Base-by-base conservation (phyloP, 2,797 vertebrate species). In the Somateria mollissima region DNA sequence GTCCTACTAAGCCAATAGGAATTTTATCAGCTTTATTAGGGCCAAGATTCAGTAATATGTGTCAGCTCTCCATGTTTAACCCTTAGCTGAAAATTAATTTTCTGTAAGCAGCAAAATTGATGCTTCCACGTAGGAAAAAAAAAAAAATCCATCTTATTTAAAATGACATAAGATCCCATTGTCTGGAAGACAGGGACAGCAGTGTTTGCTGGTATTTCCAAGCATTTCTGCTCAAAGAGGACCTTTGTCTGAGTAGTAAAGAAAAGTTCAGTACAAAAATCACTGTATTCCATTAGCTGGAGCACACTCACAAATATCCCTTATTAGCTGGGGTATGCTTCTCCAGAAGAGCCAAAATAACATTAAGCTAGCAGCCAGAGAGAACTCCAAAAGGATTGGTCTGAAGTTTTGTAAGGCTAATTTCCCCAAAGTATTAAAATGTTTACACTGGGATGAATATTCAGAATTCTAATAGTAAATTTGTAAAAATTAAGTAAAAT, bases 121-220 rank as follows among this genome's bases (percentile, higher is more conserved):
- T 82, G 41, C 53, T 82, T 89, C 56, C 39, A 81, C 11, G 39
- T 37, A 81, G 6, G 54, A 39, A 36, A 54, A 81, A 92, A 89
- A 57, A 80, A 81, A 92, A 89, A 53, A 61, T 57, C 8, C 39
- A 57, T 74, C 25, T 28, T 81, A 56, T 83, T 92, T 83, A 71
- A 89, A 92, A 84, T 25, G 14, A 5, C 18, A 5, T 62, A 89
- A 37, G 27, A 77, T 80, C 54, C 67, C 10, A 6, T 54, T 89
- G 61, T 80, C 92, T 54, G 12, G 72, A 83, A 3, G 6, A 94
- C 57, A 95, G 91, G 32, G 20, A 74, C 25, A 85, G 49, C 58
- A 83, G n/a, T 85, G 49, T 93, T 91, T 67, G 19, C n/a, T 89
- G 49, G 24, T 74, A 87, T 94, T 92, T 96, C 64, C 36, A 83